A percentile compares a stretch with the other conserved stretches of the same genome.
These are phyloP conservation scores for Martes martes DNA, from an alignment of 2,113 vertebrate species.

Conservation along the genomic window DNA sequence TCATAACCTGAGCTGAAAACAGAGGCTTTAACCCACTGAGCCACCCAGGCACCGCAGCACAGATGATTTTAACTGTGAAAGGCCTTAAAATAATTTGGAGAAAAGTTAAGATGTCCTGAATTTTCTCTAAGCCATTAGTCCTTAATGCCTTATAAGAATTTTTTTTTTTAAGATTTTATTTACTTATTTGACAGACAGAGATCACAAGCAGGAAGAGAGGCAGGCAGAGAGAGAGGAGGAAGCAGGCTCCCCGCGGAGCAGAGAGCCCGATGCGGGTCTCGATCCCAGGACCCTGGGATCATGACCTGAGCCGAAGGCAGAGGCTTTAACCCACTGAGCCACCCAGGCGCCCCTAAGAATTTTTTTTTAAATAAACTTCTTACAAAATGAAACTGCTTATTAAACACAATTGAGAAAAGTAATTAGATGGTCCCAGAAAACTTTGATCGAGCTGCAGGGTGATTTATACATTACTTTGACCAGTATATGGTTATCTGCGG, in stretches of 20 bases:
- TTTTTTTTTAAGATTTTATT: too few species aligned
- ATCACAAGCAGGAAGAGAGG: too few species aligned
- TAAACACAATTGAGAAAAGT: not conserved
- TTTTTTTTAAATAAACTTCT: slow-evolving; percentile 15
- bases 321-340: too few species aligned
- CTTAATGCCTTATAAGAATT: not conserved
- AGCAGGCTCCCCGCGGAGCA: too few species aligned
- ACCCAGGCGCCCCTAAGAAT: not conserved
- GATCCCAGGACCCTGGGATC: too few species aligned
- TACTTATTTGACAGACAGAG: too few species aligned
- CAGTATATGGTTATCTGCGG: not conserved
- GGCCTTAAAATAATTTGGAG: not conserved
- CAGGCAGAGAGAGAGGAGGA: too few species aligned
- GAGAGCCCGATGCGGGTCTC: too few species aligned
- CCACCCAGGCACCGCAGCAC: not conserved
- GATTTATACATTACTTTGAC: not conserved
- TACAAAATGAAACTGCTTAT: not conserved
- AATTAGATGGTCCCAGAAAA: not conserved
- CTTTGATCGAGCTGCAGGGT: not conserved
- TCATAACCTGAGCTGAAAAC: too few species aligned
- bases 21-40: too few species aligned
- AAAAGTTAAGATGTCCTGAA: slow-evolving; percentile 9
- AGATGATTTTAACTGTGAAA: not conserved
- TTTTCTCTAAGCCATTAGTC: not conserved
- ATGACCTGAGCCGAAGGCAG: too few species aligned